Conservation (phyloP, 2,888 invertebrate species). For the Myopa testacea region DNA sequence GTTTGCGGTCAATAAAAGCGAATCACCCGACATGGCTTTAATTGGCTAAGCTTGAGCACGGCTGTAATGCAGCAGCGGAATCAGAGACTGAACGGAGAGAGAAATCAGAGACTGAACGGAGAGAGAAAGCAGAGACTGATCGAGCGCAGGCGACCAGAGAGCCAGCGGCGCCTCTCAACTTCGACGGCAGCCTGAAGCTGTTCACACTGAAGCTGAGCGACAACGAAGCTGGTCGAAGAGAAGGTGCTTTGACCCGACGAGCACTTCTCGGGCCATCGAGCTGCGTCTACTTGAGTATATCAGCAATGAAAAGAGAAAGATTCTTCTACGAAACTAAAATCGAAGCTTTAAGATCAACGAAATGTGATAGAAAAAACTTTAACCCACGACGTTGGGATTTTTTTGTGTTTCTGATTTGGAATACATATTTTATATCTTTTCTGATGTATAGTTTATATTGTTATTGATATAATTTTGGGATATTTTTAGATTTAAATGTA, state of each 20-base stretch:
- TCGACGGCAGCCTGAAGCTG: no score
- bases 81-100: neutral
- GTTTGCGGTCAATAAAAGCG: conserved; percentile 4
- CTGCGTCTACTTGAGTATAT: neutral
- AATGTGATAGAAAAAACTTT: neutral
- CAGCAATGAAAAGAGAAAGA: neutral
- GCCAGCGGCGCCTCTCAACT: no score
- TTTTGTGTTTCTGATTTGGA: neutral
- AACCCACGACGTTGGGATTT: neutral
- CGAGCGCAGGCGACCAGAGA: neutral
- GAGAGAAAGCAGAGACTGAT: neutral
- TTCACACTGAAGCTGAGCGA: no score
- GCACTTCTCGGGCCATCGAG: neutral
- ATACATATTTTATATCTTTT: no score
- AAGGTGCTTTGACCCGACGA: neutral
- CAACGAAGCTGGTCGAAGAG: neutral
- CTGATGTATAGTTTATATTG: neutral
- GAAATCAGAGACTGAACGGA: neutral
- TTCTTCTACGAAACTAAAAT: neutral
- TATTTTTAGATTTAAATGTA: neutral
- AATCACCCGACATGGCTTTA: conserved; percentile 1
- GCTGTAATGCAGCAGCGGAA: neutral
- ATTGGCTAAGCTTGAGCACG: neutral
- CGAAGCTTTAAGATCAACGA: neutral
- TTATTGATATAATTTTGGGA: neutral